Base-by-base conservation (phyloP, 92 coral and sea anemone species). In the Hydrozoanthus gracilis region DNA sequence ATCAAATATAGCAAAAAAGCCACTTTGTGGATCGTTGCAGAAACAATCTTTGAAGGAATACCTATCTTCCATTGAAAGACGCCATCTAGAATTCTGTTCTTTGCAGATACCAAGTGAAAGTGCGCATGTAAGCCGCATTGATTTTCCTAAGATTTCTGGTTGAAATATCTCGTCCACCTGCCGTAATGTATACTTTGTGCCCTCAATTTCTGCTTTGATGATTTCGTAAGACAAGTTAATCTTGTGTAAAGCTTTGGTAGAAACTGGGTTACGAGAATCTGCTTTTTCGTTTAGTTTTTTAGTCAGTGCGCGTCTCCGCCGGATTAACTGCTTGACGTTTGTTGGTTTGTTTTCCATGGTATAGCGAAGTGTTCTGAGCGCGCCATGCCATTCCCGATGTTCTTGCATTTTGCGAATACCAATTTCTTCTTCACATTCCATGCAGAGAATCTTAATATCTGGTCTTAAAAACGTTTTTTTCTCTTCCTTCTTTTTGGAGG, bases 371-470 rank as follows among this genome's bases (percentile, higher is more conserved):
- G 94, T 87, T 77, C 87, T 84, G 76, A 96, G 45, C 2, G 98
- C 99, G 15, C 86, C 83, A 90, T 96, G 99, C 67, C 95, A 92
- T 18, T 93, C 92, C 44, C 94, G 96, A 86, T 96, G 99, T 44
- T 92, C 94, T 82, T 88, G 86, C 56, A 95, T 82, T 46, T 90
- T 73, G 71, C 93, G 87, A n/a, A 96, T 92, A 27, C 75, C 87
- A 8, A 95, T 91, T 78, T 96, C 98, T 84, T 96, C 98, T 67
- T 92, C 95, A 87, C 99, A 96, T 83, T 95, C 92, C 94, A 95
- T 84, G 76, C 99, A 96, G 56, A 93, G 72, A 69, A 95, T 91
- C 39, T 94, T 82, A 56, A 96, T 88, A 78, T 89, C 65, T 6
- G 93, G 94, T 66, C 92, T 87, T 27, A 71, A 52, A 7, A 77